Conservation (phyloP, 2,113 vertebrate species). For the Malaclemys terrapin region DNA sequence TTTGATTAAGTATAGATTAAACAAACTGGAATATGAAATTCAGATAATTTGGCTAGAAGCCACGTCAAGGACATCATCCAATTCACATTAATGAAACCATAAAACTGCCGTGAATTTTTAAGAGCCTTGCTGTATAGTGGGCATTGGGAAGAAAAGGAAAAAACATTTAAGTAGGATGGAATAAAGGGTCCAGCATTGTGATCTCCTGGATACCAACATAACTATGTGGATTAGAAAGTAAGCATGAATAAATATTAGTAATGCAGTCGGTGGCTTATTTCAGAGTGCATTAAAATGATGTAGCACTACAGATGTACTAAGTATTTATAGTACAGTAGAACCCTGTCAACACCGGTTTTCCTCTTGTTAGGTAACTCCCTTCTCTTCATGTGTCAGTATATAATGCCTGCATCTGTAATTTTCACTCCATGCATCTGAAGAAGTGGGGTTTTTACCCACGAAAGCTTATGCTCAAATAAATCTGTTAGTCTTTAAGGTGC, state of each 20-base stretch:
- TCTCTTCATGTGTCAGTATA: too few species aligned
- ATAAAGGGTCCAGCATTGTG: background rate
- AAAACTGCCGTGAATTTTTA: background rate
- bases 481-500: too few species aligned
- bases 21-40: background rate
- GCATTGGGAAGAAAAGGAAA: background rate
- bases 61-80: background rate
- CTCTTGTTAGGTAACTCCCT: too few species aligned
- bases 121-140: background rate
- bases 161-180: slow-evolving; percentile 12
- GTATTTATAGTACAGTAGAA: background rate
- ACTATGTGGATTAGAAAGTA: background rate
- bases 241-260: background rate
- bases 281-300: background rate
- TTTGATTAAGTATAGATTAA: slow-evolving; percentile 24
- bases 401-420: too few species aligned
- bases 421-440: too few species aligned
- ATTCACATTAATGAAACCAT: background rate
- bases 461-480: too few species aligned
- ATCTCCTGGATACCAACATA: background rate
- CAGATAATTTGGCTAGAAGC: background rate
- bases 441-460: too few species aligned
- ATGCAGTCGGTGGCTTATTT: background rate
- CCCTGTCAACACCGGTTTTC: too few species aligned
- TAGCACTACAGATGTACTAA: background rate